A percentile compares a stretch with the other conserved stretches of the same genome.
phyloP scores from a whole-genome alignment of 2,888 invertebrate species.

The Liodrosophila aerea region DNA sequence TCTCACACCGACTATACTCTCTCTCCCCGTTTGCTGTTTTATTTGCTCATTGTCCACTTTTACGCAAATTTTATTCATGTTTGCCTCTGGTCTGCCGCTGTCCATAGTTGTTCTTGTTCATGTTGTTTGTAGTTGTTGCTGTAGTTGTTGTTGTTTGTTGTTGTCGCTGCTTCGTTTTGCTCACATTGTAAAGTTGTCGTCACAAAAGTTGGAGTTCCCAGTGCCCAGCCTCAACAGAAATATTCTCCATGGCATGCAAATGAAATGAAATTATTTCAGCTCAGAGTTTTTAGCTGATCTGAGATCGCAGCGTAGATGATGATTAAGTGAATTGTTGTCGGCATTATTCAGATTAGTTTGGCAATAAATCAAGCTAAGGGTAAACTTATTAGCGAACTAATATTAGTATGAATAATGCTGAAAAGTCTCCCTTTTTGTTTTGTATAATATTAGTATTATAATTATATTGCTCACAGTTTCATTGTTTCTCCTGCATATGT shows the following conservation, averaged over 20 bases:
- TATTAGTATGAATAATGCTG: no score
- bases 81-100: conserved; percentile 44
- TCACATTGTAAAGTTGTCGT: conserved; percentile 68
- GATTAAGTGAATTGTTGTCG: conserved; percentile 41
- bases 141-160: conserved; percentile 21
- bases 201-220: conserved; percentile 49
- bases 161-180: conserved; percentile 37
- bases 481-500: no score
- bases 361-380: not conserved
- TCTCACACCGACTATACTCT: conserved; percentile 3
- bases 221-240: conserved; percentile 27
- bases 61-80: conserved; percentile 76
- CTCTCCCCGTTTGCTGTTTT: conserved; percentile 12
- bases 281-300: conserved; percentile 44
- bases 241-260: conserved; percentile 42
- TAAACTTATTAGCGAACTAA: no score
- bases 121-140: conserved; percentile 17
- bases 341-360: conserved; percentile 18
- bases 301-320: conserved; percentile 20
- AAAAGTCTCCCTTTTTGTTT: no score
- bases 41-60: conserved; percentile 67
- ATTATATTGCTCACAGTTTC: no score
- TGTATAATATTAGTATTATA: no score
- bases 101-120: conserved; percentile 19
- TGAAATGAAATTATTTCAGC: conserved; percentile 54